Evolutionary conservation across 92 coral and sea anemone species (phyloP), one percentile per base, ranked within the genome.

Genomic region (Actinernus sp.): DNA sequence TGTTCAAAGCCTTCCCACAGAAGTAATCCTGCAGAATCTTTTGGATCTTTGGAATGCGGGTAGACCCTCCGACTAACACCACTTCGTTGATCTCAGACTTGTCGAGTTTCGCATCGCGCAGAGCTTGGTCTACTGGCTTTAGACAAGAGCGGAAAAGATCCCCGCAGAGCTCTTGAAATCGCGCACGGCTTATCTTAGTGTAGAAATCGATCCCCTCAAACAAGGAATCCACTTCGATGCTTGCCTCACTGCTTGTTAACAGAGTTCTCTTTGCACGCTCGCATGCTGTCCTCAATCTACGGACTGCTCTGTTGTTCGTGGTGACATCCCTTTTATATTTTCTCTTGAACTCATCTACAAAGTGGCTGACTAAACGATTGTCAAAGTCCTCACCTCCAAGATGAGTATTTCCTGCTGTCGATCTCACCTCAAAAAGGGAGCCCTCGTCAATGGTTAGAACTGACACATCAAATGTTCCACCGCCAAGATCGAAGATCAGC

Each of bases 321-420:
- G 53, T 49, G 39, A 88, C 55, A 44, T 88, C 95, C 50, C 67
- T 88, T 65, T 73, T 78, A 84, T 31, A 59, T 54, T 88, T 84
- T 61, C 90, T 84, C 58, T 84, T 78, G 77, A 88, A 88, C 48
- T 88, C 87, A 1, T 59, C 79, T 26, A 73, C 87, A 49, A 88
- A 88, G 63, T 88, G 91, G 28, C 84, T 56, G 26, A 88, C 95
- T 65, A 88, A 22, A 19, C 87, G 65, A 25, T 73, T 88, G 80
- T 88, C 95, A 61, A 88, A 83, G 68, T 88, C 95, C 50, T 88
- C 95, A 23, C 95, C 95, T 18, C 97, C 97, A n/a, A 91, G 87
- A 68, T 87, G 97, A 23, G 93, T 91, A 75, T 91, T 74, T 5
- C 97, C 97, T 32, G 89, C 90, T 6, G 93, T 91, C 18, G 97